Evolutionary conservation across 2,888 invertebrate species (phyloP).

Genomic region (Andrena chrysosceles): DNA sequence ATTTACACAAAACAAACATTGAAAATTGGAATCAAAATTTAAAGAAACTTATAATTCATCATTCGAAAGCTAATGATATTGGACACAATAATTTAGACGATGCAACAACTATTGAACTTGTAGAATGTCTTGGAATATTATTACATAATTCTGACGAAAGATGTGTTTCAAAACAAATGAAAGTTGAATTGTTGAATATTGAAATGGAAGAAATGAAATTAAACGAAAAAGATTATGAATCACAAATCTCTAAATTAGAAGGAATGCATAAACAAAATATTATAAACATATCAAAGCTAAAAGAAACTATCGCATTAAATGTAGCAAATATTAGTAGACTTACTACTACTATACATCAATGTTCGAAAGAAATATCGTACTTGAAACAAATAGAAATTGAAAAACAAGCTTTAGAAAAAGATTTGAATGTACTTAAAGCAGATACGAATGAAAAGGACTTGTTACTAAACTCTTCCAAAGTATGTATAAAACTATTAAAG

Average conservation of each 20-base stretch:
- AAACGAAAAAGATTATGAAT: constrained; percentile 10
- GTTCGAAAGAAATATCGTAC: constrained; percentile 35
- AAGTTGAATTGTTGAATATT: constrained; percentile 25
- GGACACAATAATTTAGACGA: constrained; percentile 38
- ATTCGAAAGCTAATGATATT: constrained; percentile 7
- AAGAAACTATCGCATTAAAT: constrained; percentile 21
- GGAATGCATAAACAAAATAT: constrained; percentile 40
- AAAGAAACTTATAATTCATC: constrained; percentile 33
- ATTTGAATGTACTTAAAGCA: constrained; percentile 3
- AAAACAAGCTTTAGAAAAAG: constrained; percentile 49
- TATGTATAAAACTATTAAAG: constrained; percentile 5
- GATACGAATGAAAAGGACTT: constrained; percentile 27
- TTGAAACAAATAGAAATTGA: constrained; percentile 35
- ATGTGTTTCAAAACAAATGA: constrained; percentile 19
- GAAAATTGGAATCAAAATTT: constrained; percentile 42
- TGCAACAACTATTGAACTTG: constrained; percentile 44
- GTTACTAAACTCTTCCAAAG: constrained; percentile 19
- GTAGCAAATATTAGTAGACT: constrained; percentile 31
- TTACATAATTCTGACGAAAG: constrained; percentile 45
- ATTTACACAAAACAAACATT: constrained; percentile 36
- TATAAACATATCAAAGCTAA: constrained; percentile 28
- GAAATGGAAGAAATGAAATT: constrained; percentile 33
- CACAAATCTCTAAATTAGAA: constrained; percentile 32
- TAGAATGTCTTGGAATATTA: constrained; percentile 41
- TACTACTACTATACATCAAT: constrained; percentile 14